phyloP scores from a whole-genome alignment of 2,888 invertebrate genomes.

The Gonocerus acuteangulatus region DNA sequence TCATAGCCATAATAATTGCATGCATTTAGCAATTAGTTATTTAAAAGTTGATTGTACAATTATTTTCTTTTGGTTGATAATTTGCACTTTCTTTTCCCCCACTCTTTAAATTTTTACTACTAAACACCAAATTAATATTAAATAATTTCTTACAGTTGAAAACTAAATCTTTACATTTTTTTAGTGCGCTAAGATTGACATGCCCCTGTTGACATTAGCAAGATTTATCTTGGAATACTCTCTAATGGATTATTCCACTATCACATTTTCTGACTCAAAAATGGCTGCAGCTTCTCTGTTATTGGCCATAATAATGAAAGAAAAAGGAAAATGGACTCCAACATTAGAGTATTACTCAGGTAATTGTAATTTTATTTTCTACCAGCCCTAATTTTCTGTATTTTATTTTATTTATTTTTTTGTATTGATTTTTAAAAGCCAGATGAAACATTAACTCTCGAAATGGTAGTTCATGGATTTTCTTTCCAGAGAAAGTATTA shows the following conservation, averaged over 20 bases:
- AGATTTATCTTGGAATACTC: constrained; percentile 90
- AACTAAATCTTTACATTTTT: too few relatives aligned
- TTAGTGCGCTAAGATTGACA: constrained; percentile 73
- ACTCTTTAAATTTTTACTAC: too few relatives aligned
- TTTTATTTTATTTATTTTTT: neutral
- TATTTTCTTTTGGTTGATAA: too few relatives aligned
- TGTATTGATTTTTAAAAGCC: neutral
- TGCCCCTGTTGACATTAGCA: constrained; percentile 88
- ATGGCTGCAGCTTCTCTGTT: constrained; percentile 83
- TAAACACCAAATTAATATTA: too few relatives aligned
- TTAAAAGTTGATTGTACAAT: too few relatives aligned
- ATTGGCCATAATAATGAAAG: constrained; percentile 80
- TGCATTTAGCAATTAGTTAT: too few relatives aligned
- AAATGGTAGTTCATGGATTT: too few relatives aligned
- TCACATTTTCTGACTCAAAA: constrained; percentile 73
- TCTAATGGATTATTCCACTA: constrained; percentile 81
- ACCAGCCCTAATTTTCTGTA: neutral
- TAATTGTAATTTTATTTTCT: constrained; percentile 39
- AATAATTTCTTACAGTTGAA: too few relatives aligned
- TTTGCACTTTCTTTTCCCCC: too few relatives aligned
- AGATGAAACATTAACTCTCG: too few relatives aligned
- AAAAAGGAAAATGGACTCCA: constrained; percentile 62
- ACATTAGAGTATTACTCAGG: constrained; percentile 72
- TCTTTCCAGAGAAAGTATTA: too few relatives aligned
- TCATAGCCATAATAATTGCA: too few relatives aligned